Percentiles rank a stretch among this genome's conserved stretches.
These are phyloP conservation scores for Drosophila flavopinicola DNA, from an alignment of 2,888 invertebrate species.

Conservation along the genomic window DNA sequence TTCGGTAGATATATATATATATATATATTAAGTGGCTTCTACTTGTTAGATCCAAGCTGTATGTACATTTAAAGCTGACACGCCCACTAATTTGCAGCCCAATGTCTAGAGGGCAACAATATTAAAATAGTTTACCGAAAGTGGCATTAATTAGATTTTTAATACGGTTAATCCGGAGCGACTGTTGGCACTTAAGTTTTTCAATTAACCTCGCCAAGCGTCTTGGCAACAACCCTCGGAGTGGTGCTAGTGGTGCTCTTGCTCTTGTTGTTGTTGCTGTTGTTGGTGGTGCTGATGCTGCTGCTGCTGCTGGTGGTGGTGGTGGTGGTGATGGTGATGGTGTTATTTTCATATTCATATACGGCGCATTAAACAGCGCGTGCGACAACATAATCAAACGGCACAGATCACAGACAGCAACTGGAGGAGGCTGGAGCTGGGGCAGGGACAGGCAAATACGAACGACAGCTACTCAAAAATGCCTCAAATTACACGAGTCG, in stretches of 20 bases:
- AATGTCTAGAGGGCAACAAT: slow-evolving; percentile 18
- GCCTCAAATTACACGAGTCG: slow-evolving; percentile 71
- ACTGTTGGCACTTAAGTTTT: slow-evolving; percentile 81
- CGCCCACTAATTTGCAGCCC: slow-evolving; percentile 13
- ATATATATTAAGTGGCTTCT: not conserved
- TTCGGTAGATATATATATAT: not conserved
- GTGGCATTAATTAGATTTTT: slow-evolving; percentile 77
- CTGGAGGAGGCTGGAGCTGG: not conserved
- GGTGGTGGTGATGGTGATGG: not conserved
- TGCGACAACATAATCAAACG: slow-evolving; percentile 83
- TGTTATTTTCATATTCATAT: slow-evolving; percentile 76
- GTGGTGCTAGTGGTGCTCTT: not conserved
- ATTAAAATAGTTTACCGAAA: slow-evolving; percentile 65
- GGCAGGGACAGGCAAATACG: not conserved
- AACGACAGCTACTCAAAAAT: slow-evolving; percentile 51
- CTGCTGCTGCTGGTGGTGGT: not conserved
- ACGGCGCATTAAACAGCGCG: slow-evolving; percentile 80
- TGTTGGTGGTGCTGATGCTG: not conserved
- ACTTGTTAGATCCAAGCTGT: too few species aligned
- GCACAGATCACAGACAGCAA: slow-evolving; percentile 38
- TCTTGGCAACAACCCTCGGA: slow-evolving; percentile 52
- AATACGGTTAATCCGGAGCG: slow-evolving; percentile 81
- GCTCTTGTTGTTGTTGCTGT: not conserved
- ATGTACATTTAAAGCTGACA: slow-evolving; percentile 1
- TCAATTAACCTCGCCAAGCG: slow-evolving; percentile 76